Conservation (phyloP, 1,140 invertebrate species). For the Lutraria rhynchaena region DNA sequence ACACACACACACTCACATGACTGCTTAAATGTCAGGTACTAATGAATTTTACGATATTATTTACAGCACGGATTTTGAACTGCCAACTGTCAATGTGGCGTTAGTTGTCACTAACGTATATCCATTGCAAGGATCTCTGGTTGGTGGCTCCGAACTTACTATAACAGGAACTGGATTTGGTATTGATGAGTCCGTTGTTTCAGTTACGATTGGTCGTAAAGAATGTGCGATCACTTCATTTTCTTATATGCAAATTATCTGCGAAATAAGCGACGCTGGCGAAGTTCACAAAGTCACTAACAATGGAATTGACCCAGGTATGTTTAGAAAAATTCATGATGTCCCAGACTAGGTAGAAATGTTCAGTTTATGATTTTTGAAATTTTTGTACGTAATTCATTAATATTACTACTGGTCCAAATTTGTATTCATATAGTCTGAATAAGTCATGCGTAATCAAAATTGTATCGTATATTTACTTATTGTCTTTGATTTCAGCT, state of each 20-base stretch:
- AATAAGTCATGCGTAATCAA: no score
- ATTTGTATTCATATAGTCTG: no score
- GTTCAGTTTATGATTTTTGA: no score
- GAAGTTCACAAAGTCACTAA: constrained; percentile 66
- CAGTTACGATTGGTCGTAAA: constrained; percentile 64
- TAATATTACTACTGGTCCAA: no score
- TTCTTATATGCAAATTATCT: constrained; percentile 64
- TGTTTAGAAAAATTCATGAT: no score
- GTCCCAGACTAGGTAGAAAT: no score
- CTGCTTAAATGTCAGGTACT: no score
- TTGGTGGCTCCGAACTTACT: constrained; percentile 73
- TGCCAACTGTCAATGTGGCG: constrained; percentile 31
- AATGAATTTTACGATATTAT: no score
- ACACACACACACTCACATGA: no score
- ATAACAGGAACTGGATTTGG: constrained; percentile 74
- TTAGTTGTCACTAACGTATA: constrained; percentile 66
- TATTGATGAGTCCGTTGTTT: constrained; percentile 54
- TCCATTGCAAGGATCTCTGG: constrained; percentile 68
- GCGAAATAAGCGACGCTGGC: constrained; percentile 64
- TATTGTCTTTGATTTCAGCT: no score
- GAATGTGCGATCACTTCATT: constrained; percentile 62
- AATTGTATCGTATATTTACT: no score
- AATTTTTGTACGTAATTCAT: no score
- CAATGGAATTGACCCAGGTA: constrained; percentile 65
- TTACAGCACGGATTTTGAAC: not conserved